These are phyloP conservation scores for Heterodera schachtii DNA, from an alignment of 1,140 invertebrate species.

Conservation along the genomic window DNA sequence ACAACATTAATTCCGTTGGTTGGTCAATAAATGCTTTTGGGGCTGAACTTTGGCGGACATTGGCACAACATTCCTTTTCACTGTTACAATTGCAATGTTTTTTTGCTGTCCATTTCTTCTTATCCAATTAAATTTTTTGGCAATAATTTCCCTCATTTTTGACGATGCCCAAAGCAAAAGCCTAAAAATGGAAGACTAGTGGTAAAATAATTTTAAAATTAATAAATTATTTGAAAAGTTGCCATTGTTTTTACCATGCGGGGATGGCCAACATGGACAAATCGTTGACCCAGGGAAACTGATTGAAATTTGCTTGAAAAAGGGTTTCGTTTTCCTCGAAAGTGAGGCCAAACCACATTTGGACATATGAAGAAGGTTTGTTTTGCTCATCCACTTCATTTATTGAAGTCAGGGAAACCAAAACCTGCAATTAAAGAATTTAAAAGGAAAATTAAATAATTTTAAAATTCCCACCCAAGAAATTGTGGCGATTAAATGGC, in stretches of 20 bases:
- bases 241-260: neutral
- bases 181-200: neutral
- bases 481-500: neutral
- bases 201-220: neutral
- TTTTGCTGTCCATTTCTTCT: neutral
- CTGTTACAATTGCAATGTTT: neutral
- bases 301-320: neutral
- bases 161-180: conserved; percentile 1
- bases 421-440: neutral
- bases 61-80: neutral
- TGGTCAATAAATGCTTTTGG: too few relatives aligned
- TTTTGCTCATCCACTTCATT: neutral
- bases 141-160: conserved; percentile 1
- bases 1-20: too few relatives aligned
- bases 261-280: neutral
- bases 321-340: neutral
- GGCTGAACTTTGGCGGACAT: too few relatives aligned
- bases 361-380: neutral
- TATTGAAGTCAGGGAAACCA: neutral
- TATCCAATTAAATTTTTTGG: neutral
- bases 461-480: neutral
- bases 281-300: conserved; percentile 1
- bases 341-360: neutral
- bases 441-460: neutral
- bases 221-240: neutral